Evolutionary conservation across 2,113 vertebrate species (phyloP).

Genomic region (Alouatta palliata): DNA sequence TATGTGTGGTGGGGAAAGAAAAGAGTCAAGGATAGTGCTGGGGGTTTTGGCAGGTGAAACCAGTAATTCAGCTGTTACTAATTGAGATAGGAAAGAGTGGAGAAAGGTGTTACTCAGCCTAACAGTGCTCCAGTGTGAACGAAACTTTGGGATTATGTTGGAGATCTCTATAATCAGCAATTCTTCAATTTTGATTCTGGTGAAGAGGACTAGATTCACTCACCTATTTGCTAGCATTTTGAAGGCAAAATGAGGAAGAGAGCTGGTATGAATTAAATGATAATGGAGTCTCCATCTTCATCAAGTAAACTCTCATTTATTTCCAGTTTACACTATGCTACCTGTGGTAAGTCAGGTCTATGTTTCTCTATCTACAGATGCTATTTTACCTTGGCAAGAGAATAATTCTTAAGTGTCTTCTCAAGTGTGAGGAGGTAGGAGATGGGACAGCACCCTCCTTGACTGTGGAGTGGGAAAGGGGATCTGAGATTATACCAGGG

Average conservation of each 20-base stretch:
- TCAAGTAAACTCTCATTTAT: background rate
- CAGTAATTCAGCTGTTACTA: background rate
- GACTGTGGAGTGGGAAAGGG: rapidly evolving
- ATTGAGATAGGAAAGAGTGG: too few species aligned
- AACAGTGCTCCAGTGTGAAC: background rate
- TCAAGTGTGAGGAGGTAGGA: background rate
- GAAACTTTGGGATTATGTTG: background rate
- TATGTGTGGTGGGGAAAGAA: background rate
- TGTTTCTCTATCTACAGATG: background rate
- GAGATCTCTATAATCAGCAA: background rate
- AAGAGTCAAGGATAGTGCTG: background rate
- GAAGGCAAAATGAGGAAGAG: background rate
- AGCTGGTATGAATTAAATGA: background rate
- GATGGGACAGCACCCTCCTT: background rate
- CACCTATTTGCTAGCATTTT: background rate
- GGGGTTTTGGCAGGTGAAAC: background rate
- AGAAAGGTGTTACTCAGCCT: background rate
- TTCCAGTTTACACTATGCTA: background rate
- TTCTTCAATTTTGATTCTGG: background rate
- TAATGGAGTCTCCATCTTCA: background rate
- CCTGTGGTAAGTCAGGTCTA: background rate
- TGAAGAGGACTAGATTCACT: background rate
- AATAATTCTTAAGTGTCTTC: background rate
- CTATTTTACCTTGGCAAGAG: background rate
- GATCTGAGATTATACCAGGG: background rate